Evolutionary conservation across 92 coral and sea anemone genomes (phyloP), one percentile per base, ranked within the genome.

Genomic region (Epizoanthus ramosus): DNA sequence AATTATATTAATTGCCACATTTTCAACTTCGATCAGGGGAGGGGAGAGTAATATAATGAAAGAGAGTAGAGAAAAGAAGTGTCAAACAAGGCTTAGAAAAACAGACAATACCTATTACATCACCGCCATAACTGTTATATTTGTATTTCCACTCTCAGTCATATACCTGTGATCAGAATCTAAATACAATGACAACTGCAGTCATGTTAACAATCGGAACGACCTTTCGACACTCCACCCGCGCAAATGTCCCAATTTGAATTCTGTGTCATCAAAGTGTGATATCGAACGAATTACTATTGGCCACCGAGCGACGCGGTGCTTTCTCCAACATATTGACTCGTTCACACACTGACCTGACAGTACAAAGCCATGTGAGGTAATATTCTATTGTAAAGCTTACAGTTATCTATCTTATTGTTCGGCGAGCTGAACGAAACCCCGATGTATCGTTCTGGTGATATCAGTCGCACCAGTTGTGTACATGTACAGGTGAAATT

Each of bases 181-280:
- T 39, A 5, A 70, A 41, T 28, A 4, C 17, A 70, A 70, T 39
- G 23, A 43, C 75, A 21, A 41, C 58, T 21, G 22, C 14, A 71
- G 28, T 15, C 57, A 3, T 3, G 33, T 71, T 25, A 71, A 71
- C 71, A 33, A 71, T 71, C 75, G 75, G 35, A 71, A 71, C 75
- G 75, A 71, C 75, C 75, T 71, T 56, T 71, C 14, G 75, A 16
- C 74, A 69, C 2, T 21, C 75, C 75, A 71, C 75, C 75, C 25
- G 75, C 23, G 0, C 25, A 9, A 45, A 17, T 71, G 35, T 24
- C 75, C 28, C 43, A 16, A 71, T 71, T 71, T 21, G 12, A 47
- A 71, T 24, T 22, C 58, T 71, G 43, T 47, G 28, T 57, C 25
- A 45, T n/a, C 21, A 71, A 71, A 13, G 15, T 24, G 43, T 71